Base-by-base conservation (phyloP, 1,140 invertebrate species). In the Zaprionus africanus region DNA sequence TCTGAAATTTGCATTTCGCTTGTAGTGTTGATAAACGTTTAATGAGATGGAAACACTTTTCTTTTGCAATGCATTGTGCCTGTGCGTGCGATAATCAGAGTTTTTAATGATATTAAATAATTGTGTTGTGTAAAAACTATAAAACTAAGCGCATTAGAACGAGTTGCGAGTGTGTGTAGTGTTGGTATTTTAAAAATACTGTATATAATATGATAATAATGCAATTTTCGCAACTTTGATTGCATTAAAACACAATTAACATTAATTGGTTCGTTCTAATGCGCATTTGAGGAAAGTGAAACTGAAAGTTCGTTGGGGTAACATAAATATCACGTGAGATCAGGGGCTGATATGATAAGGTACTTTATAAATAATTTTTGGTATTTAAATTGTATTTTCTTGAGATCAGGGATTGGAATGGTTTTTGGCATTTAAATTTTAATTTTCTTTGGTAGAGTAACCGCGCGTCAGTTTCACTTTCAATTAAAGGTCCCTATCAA, bases 1-100 rank as follows among this genome's bases (percentile, higher is more conserved):
- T 58, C 85, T 91, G 70, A 82, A 92, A 82, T 65, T 76, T 87
- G 91, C 91, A 92, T 92, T 92, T 92, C 24, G 82, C 88, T 68
- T 68, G 26, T 34, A 74, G 72, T 81, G 74, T 66, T 38, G 24
- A 43, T 26, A 66, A 66, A 54, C 11, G 38, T 7, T 7, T n/a
- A 17, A 46, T 46, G 41, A 31, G 17, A 36, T 58, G 38, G 12
- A 60, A 73, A 68, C 79, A 66, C 68, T 56, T 73, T 24, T 56
- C 31, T 11, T 26, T 54, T 90, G 87, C 91, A 92, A 92, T 92
- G 91, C 91, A 90, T 75, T 87, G 87, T 91, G 91, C 78, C 63
- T 91, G 85, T 84, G 78, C 34, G 84, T 92, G 81, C 79, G 34
- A 46, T 81, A 86, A 70, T 17, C 86, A 78, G 60, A 74, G 56